These are phyloP conservation scores for Drosophila teissieri DNA, from an alignment of 1,140 invertebrate genomes.

Conservation along the genomic window DNA sequence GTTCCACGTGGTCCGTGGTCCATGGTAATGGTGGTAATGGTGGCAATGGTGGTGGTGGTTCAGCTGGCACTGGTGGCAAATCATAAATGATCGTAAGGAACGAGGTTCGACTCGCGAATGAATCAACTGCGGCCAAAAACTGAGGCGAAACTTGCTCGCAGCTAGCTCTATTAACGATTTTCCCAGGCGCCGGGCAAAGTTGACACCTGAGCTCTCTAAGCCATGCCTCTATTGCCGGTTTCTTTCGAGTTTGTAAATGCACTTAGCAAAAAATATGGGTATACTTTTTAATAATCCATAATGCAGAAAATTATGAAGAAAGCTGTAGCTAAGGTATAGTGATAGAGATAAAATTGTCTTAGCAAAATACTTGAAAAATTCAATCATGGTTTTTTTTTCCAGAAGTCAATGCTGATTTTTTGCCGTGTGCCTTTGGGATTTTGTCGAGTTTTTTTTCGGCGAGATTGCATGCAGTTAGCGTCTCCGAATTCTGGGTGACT, in stretches of 20 bases:
- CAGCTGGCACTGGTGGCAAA: background rate
- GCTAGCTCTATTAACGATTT: conserved; percentile 33
- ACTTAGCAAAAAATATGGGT: background rate
- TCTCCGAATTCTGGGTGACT: conserved; percentile 11
- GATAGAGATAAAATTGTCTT: no score
- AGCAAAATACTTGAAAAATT: no score
- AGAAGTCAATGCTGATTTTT: background rate
- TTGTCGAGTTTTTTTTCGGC: background rate
- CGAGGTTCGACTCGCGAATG: conserved; percentile 25
- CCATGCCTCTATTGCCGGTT: background rate
- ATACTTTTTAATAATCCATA: background rate
- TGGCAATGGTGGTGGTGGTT: background rate
- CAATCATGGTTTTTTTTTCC: no score
- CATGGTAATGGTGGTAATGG: no score
- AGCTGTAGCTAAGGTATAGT: no score
- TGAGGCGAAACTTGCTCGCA: conserved; percentile 15
- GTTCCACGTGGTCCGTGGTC: conserved; percentile 2
- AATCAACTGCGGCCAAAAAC: conserved; percentile 33
- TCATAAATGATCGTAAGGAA: conserved; percentile 21
- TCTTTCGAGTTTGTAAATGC: background rate
- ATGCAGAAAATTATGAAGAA: no score
- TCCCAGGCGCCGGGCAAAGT: conserved; percentile 28
- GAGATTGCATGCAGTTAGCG: conserved; percentile 22
- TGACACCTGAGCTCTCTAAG: conserved; percentile 40
- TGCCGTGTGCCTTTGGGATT: background rate